These are phyloP conservation scores for Sterrhoptilus dennistouni DNA, from an alignment of 2,113 vertebrate species.

Conservation along the genomic window DNA sequence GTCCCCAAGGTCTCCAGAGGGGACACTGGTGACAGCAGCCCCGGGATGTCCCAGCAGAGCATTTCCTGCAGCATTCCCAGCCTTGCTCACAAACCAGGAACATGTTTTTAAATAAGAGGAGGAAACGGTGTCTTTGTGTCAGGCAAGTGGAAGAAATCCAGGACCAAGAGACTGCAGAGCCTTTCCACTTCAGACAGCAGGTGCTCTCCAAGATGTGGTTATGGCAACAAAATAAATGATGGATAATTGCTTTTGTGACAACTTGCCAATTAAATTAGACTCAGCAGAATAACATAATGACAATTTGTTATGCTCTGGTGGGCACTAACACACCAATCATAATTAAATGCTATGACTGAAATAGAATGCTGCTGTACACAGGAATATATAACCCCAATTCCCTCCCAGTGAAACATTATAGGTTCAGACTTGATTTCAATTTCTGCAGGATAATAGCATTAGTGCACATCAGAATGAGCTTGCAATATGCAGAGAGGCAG, in stretches of 20 bases:
- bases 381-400: conserved; percentile 89
- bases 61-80: neutral
- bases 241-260: conserved; percentile 98
- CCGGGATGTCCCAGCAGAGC: fast-evolving
- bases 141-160: conserved; percentile 73
- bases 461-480: conserved; percentile 74
- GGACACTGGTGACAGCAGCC: fast-evolving
- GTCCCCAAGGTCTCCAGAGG: neutral
- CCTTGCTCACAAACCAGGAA: neutral
- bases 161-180: conserved; percentile 69
- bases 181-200: conserved; percentile 84
- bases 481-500: conserved; percentile 55
- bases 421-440: conserved; percentile 86
- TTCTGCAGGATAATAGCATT: conserved; percentile 83
- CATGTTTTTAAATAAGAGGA: conserved; percentile 57
- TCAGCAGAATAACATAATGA: conserved; percentile 96
- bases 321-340: conserved; percentile 96
- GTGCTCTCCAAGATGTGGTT: conserved; percentile 91
- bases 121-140: conserved; percentile 74
- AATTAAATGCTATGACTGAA: conserved; percentile 92
- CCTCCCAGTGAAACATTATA: conserved; percentile 84
- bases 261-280: conserved; percentile 97
- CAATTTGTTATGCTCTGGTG: conserved; percentile 95
- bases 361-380: conserved; percentile 81
- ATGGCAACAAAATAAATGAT: conserved; percentile 96